These are phyloP conservation scores for Macropis europaea DNA, from an alignment of 2,888 invertebrate genomes.

Conservation along the genomic window DNA sequence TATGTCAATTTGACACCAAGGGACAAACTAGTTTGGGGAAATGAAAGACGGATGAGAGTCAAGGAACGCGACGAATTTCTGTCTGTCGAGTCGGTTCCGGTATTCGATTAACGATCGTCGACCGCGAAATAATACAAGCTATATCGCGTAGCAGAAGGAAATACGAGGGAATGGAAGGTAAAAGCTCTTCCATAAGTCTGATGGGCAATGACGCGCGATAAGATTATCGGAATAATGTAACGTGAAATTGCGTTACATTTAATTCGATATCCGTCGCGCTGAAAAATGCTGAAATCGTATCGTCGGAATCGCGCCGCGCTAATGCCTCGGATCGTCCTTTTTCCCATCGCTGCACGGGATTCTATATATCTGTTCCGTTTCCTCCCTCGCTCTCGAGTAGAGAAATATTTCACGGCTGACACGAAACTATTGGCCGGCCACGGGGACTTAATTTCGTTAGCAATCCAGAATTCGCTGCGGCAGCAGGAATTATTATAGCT, in stretches of 20 bases:
- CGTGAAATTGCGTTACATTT: slow-evolving; percentile 63
- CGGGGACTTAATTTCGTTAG: slow-evolving; percentile 56
- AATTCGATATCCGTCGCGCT: slow-evolving; percentile 56
- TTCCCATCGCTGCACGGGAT: not conserved
- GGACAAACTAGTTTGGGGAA: no score
- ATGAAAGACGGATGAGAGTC: no score
- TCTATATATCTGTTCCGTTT: not conserved
- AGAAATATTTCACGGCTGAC: slow-evolving; percentile 58
- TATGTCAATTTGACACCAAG: no score
- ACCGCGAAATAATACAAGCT: slow-evolving; percentile 51
- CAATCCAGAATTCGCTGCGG: slow-evolving; percentile 53
- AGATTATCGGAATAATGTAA: slow-evolving; percentile 65
- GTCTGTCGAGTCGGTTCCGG: slow-evolving; percentile 42
- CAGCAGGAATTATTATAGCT: slow-evolving; percentile 31
- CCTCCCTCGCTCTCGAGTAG: slow-evolving; percentile 18
- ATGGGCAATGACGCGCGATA: slow-evolving; percentile 62
- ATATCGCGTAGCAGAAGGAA: slow-evolving; percentile 33
- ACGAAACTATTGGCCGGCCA: slow-evolving; percentile 51
- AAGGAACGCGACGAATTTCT: no score
- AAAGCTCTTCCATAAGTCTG: slow-evolving; percentile 58
- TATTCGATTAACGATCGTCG: slow-evolving; percentile 58
- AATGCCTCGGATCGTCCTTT: slow-evolving; percentile 18
- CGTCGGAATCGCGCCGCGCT: slow-evolving; percentile 45
- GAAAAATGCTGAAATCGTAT: slow-evolving; percentile 58
- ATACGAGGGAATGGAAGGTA: slow-evolving; percentile 44